phyloP scores from a whole-genome alignment of 2,888 invertebrate species.

The Diachrysia chrysitis region DNA sequence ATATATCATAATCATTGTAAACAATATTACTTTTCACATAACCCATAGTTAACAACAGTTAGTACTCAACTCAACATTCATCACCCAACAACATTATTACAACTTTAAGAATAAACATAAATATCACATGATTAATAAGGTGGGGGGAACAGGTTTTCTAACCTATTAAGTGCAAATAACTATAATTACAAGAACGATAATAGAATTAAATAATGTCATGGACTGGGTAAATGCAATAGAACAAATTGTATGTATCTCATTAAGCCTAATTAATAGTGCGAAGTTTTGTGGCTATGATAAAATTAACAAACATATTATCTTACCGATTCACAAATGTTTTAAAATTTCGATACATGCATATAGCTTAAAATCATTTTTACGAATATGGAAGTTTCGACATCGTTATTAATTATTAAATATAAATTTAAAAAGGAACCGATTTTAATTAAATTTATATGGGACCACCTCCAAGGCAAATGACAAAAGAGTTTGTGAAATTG shows the following conservation, averaged over 20 bases:
- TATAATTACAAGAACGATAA: neutral
- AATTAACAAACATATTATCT: neutral
- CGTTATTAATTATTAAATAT: too few species aligned
- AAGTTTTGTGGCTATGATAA: neutral
- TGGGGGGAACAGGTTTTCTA: conserved; percentile 45
- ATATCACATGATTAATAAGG: conserved; percentile 69
- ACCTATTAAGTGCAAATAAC: conserved; percentile 11
- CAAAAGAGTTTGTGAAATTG: too few species aligned
- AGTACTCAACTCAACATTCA: conserved; percentile 36
- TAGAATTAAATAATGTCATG: conserved; percentile 19
- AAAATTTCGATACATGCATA: too few species aligned
- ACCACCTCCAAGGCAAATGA: too few species aligned
- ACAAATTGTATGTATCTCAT: conserved; percentile 18
- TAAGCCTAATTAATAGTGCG: conserved; percentile 23
- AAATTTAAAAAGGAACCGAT: too few species aligned
- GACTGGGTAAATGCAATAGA: conserved; percentile 7
- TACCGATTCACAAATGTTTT: too few species aligned
- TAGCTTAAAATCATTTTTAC: too few species aligned
- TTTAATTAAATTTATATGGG: too few species aligned
- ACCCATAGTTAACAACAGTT: conserved; percentile 37
- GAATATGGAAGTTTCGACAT: too few species aligned
- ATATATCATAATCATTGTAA: conserved; percentile 45
- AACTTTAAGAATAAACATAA: conserved; percentile 38
- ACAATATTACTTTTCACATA: conserved; percentile 37
- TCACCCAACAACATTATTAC: conserved; percentile 25